Evolutionary conservation across 2,888 invertebrate genomes (phyloP).

Genomic region (Idaea straminata): DNA sequence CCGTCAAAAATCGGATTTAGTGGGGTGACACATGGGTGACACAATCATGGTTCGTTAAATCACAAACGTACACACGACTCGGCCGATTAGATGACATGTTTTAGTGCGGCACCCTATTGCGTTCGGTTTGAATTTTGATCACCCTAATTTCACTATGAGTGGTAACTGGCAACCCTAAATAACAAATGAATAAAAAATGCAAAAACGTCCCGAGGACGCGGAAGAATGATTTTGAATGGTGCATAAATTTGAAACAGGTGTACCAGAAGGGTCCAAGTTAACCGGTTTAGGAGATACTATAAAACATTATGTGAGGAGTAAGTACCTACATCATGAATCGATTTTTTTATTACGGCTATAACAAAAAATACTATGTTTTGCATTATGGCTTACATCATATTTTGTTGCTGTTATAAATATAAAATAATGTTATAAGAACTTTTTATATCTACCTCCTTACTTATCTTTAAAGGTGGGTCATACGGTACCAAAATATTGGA

Average conservation of each 20-base stretch:
- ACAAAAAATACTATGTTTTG: slow-evolving; percentile 30
- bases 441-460: slow-evolving; percentile 8
- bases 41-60: slow-evolving; percentile 76
- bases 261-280: slow-evolving; percentile 45
- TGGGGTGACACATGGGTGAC: slow-evolving; percentile 57
- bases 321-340: slow-evolving; percentile 31
- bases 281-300: slow-evolving; percentile 44
- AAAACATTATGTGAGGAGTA: slow-evolving; percentile 29
- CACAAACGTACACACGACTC: slow-evolving; percentile 48
- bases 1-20: slow-evolving; percentile 61
- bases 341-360: slow-evolving; percentile 31
- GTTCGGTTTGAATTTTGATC: slow-evolving; percentile 40
- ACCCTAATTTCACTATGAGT: slow-evolving; percentile 35
- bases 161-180: slow-evolving; percentile 40
- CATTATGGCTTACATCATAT: slow-evolving; percentile 26
- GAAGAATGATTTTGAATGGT: slow-evolving; percentile 67
- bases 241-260: slow-evolving; percentile 69
- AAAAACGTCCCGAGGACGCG: slow-evolving; percentile 52
- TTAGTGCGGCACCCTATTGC: slow-evolving; percentile 45
- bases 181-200: slow-evolving; percentile 65
- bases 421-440: slow-evolving; percentile 14
- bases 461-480: neutral
- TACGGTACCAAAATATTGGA: neutral
- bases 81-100: slow-evolving; percentile 51
- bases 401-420: slow-evolving; percentile 29